Percentiles rank a stretch among this genome's conserved stretches.
These are phyloP conservation scores for Rosalia funebris DNA, from an alignment of 2,888 invertebrate species.

Conservation along the genomic window DNA sequence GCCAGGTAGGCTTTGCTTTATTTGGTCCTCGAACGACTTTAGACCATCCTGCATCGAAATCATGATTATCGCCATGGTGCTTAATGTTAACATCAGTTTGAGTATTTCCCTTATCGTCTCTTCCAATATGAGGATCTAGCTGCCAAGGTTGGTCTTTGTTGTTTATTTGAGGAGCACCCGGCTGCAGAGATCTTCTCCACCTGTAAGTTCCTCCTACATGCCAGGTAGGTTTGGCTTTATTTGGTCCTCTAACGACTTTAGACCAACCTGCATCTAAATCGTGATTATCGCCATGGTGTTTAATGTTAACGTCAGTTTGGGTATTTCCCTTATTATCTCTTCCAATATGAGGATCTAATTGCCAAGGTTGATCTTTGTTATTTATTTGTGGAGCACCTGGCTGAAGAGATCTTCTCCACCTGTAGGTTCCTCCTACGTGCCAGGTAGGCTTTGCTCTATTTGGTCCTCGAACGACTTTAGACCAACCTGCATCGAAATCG, in stretches of 20 bases:
- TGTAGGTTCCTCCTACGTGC: slow-evolving; percentile 35
- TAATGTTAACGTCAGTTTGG: slow-evolving; percentile 25
- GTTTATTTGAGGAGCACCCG: background rate
- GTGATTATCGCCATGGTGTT: slow-evolving; percentile 34
- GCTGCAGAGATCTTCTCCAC: slow-evolving; percentile 22
- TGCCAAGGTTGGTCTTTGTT: slow-evolving; percentile 14
- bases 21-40: slow-evolving; percentile 25
- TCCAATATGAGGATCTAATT: slow-evolving; percentile 31
- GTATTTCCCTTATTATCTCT: slow-evolving; percentile 34
- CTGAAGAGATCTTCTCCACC: slow-evolving; percentile 24
- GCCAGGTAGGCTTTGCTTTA: slow-evolving; percentile 26
- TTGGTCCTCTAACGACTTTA: slow-evolving; percentile 36
- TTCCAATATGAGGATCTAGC: slow-evolving; percentile 5
- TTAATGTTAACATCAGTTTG: slow-evolving; percentile 3
- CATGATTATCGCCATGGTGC: slow-evolving; percentile 27
- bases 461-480: slow-evolving; percentile 36
- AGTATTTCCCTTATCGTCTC: slow-evolving; percentile 11
- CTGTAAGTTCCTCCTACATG: slow-evolving; percentile 35
- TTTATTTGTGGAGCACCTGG: slow-evolving; percentile 9
- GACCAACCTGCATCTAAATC: slow-evolving; percentile 37
- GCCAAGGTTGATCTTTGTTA: slow-evolving; percentile 30
- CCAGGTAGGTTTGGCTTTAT: slow-evolving; percentile 40
- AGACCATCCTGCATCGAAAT: slow-evolving; percentile 29
- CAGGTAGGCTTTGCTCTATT: slow-evolving; percentile 39
- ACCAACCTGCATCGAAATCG: slow-evolving; percentile 36